These are phyloP conservation scores for Apocrypta bakeri DNA, from an alignment of 1,140 invertebrate species.

Conservation along the genomic window DNA sequence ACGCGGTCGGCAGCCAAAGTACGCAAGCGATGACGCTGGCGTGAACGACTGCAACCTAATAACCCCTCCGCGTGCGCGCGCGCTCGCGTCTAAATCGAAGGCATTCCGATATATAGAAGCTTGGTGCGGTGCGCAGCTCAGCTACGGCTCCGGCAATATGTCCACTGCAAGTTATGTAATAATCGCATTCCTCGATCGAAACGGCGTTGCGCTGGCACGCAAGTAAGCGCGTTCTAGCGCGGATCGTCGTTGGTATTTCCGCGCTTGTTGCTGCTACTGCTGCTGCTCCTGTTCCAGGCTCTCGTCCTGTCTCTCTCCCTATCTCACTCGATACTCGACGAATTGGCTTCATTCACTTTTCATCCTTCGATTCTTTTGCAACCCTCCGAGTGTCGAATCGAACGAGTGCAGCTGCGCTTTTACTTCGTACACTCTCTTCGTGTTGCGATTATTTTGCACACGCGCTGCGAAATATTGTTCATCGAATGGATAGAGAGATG, in stretches of 20 bases:
- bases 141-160: conserved; percentile 25
- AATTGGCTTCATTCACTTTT: conserved; percentile 24
- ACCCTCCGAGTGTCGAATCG: no score
- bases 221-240: not conserved
- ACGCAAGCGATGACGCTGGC: not conserved
- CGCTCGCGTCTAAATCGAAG: conserved; percentile 37
- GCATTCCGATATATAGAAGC: conserved; percentile 28
- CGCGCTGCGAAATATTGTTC: no score
- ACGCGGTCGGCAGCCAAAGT: not conserved
- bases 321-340: no score
- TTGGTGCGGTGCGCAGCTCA: not conserved
- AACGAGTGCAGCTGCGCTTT: no score
- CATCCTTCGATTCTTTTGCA: not conserved
- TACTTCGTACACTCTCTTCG: no score
- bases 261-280: not conserved
- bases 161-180: conserved; percentile 50
- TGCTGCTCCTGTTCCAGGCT: no score
- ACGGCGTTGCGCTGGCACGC: not conserved
- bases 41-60: conserved; percentile 33
- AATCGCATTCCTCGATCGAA: conserved; percentile 42
- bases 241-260: conserved; percentile 16
- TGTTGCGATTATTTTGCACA: no score
- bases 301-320: no score
- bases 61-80: not conserved
- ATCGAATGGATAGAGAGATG: no score